phyloP scores from a whole-genome alignment of 1,140 invertebrate genomes.

The Drosophila ohnishii region DNA sequence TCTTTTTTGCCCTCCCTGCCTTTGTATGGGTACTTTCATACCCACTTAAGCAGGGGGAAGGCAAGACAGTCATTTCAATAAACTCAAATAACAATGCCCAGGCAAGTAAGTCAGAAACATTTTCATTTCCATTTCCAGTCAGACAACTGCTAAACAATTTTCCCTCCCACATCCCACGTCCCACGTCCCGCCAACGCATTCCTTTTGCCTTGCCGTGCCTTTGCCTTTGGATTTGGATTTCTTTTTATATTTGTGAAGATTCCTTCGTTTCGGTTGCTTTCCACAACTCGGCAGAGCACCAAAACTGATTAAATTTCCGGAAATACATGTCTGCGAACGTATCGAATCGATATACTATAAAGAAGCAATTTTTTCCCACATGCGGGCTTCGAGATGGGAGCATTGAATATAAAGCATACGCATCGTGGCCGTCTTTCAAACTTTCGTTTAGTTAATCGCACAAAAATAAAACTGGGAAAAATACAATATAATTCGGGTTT shows the following conservation, averaged over 20 bases:
- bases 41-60: constrained; percentile 40
- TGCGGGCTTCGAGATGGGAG: constrained; percentile 1
- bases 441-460: constrained; percentile 28
- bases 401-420: constrained; percentile 47
- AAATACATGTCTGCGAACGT: constrained; percentile 42
- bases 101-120: constrained; percentile 61
- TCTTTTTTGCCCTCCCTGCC: not conserved
- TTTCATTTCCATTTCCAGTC: constrained; percentile 60
- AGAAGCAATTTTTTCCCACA: constrained; percentile 45
- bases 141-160: constrained; percentile 57
- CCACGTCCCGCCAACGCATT: constrained; percentile 2
- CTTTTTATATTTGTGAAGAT: constrained; percentile 41
- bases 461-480: not conserved
- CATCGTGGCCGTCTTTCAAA: constrained; percentile 15
- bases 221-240: constrained; percentile 40
- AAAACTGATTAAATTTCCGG: constrained; percentile 73
- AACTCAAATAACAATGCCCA: constrained; percentile 63
- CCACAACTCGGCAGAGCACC: constrained; percentile 46
- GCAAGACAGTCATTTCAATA: constrained; percentile 60
- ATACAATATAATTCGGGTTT: not conserved
- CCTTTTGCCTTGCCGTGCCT: constrained; percentile 9
- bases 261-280: constrained; percentile 34
- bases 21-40: constrained; percentile 45
- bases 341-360: constrained; percentile 62
- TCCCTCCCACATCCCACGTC: not conserved